These are phyloP conservation scores for Pyrocoelia pectoralis DNA, from an alignment of 2,888 invertebrate genomes.

Conservation along the genomic window DNA sequence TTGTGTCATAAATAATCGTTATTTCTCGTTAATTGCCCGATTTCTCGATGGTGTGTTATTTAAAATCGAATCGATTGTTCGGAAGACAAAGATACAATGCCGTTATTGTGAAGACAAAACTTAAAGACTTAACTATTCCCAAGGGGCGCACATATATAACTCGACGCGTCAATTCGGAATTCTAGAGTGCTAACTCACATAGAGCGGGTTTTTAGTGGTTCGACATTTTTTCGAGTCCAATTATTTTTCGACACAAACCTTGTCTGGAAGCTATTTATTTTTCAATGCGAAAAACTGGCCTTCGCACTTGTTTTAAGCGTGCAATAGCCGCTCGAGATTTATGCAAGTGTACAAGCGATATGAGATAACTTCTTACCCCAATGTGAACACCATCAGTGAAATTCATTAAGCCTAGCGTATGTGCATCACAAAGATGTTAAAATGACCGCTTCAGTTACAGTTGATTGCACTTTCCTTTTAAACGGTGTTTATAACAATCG, in stretches of 20 bases:
- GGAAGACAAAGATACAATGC: conserved; percentile 16
- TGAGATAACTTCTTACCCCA: conserved; percentile 42
- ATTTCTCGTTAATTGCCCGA: not conserved
- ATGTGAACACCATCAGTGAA: conserved; percentile 32
- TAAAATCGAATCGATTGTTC: not conserved
- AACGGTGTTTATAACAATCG: too few relatives aligned
- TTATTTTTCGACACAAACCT: conserved; percentile 56
- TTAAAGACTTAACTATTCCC: conserved; percentile 31
- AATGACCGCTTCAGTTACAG: too few relatives aligned
- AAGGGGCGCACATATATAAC: conserved; percentile 44
- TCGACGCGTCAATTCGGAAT: conserved; percentile 55
- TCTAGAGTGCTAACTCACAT: conserved; percentile 55
- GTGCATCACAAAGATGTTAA: not conserved
- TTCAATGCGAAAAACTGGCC: conserved; percentile 50
- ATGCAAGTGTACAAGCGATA: conserved; percentile 48
- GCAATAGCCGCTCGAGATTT: conserved; percentile 47
- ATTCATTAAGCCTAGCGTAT: conserved; percentile 37
- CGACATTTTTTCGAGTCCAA: conserved; percentile 55
- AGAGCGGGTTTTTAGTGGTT: conserved; percentile 53
- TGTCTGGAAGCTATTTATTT: conserved; percentile 52
- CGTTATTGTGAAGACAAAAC: conserved; percentile 22
- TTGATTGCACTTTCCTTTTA: too few relatives aligned
- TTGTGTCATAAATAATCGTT: too few relatives aligned
- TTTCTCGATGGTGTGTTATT: not conserved
- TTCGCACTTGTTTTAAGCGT: conserved; percentile 50